Evolutionary conservation across 2,888 invertebrate genomes (phyloP).

Genomic region (Myathropa florea): DNA sequence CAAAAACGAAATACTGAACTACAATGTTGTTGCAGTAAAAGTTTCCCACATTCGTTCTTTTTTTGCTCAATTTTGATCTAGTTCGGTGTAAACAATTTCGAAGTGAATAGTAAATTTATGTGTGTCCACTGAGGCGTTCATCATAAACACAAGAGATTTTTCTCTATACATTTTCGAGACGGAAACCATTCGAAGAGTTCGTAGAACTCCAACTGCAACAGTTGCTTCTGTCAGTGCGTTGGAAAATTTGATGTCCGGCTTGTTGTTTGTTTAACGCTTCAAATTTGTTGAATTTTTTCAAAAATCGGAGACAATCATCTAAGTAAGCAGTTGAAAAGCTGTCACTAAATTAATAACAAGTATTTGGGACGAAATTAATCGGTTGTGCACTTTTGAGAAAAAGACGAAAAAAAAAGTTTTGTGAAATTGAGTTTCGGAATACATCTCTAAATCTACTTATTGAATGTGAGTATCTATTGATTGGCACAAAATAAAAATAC

Average conservation of each 20-base stretch:
- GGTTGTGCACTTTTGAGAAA: neutral
- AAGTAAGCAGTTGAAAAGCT: slow-evolving; percentile 26
- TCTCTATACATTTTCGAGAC: neutral
- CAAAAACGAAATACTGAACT: slow-evolving; percentile 46
- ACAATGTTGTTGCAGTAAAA: slow-evolving; percentile 24
- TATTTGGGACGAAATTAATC: neutral
- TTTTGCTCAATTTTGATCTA: neutral
- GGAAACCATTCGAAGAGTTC: neutral
- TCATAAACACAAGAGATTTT: neutral
- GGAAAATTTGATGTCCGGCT: neutral
- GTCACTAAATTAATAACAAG: too few species aligned
- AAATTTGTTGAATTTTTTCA: neutral
- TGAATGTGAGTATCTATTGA: slow-evolving; percentile 27
- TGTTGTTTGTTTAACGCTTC: neutral
- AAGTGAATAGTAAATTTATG: neutral
- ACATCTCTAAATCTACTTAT: slow-evolving; percentile 23
- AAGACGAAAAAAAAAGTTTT: neutral
- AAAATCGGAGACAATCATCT: neutral
- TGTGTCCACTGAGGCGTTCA: neutral
- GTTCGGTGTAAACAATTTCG: slow-evolving; percentile 4
- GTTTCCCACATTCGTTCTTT: neutral
- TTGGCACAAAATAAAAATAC: neutral
- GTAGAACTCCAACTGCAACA: slow-evolving; percentile 20
- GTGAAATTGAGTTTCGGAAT: neutral
- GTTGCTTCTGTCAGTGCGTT: slow-evolving; percentile 3